phyloP scores from a whole-genome alignment of 2,888 invertebrate genomes.

The Dasysyrphus tricinctus region DNA sequence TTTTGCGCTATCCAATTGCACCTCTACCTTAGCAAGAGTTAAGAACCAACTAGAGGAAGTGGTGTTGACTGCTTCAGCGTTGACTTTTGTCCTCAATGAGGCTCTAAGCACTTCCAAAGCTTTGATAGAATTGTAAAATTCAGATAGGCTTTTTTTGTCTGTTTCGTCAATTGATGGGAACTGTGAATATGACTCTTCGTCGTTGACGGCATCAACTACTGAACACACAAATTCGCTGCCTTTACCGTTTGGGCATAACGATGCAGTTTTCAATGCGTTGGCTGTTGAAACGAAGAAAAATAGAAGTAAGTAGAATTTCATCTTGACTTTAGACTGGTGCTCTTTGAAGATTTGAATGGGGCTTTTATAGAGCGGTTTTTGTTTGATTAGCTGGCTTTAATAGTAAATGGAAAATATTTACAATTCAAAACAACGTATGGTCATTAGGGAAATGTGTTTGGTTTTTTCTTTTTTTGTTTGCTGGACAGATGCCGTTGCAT shows the following conservation, averaged over 20 bases:
- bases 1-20: not conserved
- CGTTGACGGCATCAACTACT: not conserved
- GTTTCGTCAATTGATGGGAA: not conserved
- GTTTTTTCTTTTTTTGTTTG: not conserved
- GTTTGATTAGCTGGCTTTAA: conserved; percentile 1
- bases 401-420: not conserved
- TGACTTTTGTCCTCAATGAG: not conserved
- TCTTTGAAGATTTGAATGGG: not conserved
- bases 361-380: not conserved
- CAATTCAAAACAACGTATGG: not conserved
- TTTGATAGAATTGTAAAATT: not conserved
- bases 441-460: not conserved
- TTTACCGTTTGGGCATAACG: not conserved
- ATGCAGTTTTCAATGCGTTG: conserved; percentile 1
- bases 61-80: not conserved
- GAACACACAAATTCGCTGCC: conserved; percentile 18
- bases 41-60: not conserved
- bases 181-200: not conserved
- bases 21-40: not conserved
- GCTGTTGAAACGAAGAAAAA: conserved; percentile 5
- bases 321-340: not conserved
- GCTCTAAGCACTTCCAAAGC: not conserved
- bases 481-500: not conserved
- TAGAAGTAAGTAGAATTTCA: not conserved
- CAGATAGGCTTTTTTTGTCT: not conserved